Percentiles rank a stretch among this genome's conserved stretches.
Conservation (phyloP, 2,797 vertebrate genomes). For the Enteromius trimaculatus region DNA sequence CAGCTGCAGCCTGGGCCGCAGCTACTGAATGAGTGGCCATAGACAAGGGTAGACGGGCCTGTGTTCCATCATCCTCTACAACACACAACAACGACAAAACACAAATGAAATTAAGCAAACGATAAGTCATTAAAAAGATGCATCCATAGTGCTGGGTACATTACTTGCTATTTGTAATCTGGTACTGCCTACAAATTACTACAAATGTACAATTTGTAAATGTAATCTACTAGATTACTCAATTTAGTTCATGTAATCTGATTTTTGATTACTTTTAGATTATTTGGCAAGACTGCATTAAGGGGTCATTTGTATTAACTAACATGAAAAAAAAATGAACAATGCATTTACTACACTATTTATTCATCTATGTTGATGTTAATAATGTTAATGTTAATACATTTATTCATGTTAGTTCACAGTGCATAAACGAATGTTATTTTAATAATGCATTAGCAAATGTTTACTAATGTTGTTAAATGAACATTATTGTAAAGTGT, state of each 20-base stretch:
- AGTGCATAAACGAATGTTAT: too few relatives aligned
- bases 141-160: neutral
- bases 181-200: neutral
- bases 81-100: neutral
- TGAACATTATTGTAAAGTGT: too few relatives aligned
- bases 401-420: too few relatives aligned
- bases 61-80: conserved; percentile 86
- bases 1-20: conserved; percentile 83
- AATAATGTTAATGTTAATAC: too few relatives aligned
- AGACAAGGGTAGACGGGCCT: conserved; percentile 76
- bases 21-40: conserved; percentile 85
- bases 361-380: too few relatives aligned
- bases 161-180: neutral
- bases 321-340: too few relatives aligned
- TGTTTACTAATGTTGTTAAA: too few relatives aligned
- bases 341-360: too few relatives aligned
- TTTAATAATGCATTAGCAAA: too few relatives aligned
- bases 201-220: neutral
- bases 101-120: neutral
- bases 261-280: neutral
- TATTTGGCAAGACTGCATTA: too few relatives aligned
- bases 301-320: too few relatives aligned
- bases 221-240: neutral
- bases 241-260: neutral
- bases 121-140: neutral